These are phyloP conservation scores for Rhyzopertha dominica DNA, from an alignment of 1,140 invertebrate species.

Conservation along the genomic window DNA sequence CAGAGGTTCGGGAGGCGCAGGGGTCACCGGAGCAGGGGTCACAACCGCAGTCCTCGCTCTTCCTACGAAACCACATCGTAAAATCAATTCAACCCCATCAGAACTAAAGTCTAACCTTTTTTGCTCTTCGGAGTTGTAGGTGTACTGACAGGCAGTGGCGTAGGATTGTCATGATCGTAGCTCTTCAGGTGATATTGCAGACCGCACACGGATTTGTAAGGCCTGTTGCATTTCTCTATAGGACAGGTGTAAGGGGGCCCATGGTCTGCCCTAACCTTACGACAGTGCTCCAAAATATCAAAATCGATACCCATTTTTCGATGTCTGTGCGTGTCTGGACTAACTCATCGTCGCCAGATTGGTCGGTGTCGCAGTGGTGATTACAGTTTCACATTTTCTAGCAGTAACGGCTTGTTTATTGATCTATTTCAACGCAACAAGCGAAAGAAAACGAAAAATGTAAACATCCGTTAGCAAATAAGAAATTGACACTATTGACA, in stretches of 20 bases:
- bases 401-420: too few species aligned
- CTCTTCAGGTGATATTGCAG: constrained; percentile 81
- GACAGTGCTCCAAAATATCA: constrained; percentile 78
- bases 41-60: too few species aligned
- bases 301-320: constrained; percentile 67
- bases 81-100: not conserved
- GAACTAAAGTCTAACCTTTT: constrained; percentile 47
- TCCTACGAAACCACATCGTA: too few species aligned
- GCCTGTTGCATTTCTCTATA: constrained; percentile 73
- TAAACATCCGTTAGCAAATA: too few species aligned
- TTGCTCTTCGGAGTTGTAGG: constrained; percentile 46
- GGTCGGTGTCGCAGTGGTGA: too few species aligned
- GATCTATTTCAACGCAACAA: too few species aligned
- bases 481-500: too few species aligned
- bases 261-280: constrained; percentile 71
- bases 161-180: constrained; percentile 72
- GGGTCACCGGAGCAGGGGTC: constrained; percentile 48
- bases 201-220: constrained; percentile 80
- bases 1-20: constrained; percentile 55
- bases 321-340: too few species aligned
- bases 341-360: too few species aligned
- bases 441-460: too few species aligned
- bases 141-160: constrained; percentile 30
- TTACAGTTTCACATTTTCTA: too few species aligned
- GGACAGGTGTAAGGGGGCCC: constrained; percentile 82